Evolutionary conservation across 2,113 vertebrate species (phyloP), one percentile per base, ranked within the genome.

Genomic region (Himantopus leucocephalus): DNA sequence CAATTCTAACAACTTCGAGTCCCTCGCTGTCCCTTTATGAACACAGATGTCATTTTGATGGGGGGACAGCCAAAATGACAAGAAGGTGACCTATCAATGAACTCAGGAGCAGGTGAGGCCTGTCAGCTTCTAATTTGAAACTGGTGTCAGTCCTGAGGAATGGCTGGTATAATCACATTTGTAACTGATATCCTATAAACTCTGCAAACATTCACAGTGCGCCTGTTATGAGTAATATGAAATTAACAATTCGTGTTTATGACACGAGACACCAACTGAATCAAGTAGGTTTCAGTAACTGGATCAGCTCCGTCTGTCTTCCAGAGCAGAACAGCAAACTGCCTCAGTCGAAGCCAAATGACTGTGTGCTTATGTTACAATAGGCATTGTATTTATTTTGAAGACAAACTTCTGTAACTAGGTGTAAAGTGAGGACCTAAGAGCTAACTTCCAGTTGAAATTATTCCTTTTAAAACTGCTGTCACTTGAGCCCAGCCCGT

Each of bases 51-150:
- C 97, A 97, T 90, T 97, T 97, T 97, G 96, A 97, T 94, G 88
- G 92, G 92, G 41, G 79, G 78, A 94, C 58, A 96, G 55, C 89
- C 92, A 82, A 97, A 96, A 97, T 97, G 96, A 97, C 95, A 98
- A 96, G 97, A 96, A 94, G 95, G 95, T 99, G 99, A 99, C 99
- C 99, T 97, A 89, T 92, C 90, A 48, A 92, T 98, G 98, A 99
- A 98, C 99, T 97, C 96, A 96, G 97, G 97, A 97, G 95, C 97
- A 98, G 98, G 98, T 99, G 98, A 98, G 96, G 89, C 73, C 95
- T 97, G 98, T 98, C 98, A 97, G 97, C 97, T 98, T 98, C 98
- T 99, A 98, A 99, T 98, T 98, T 98, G 98, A 97, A 98, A 97
- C 94, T 93, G 88, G 96, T 98, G 98, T 98, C 98, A 98, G 97